Base-by-base conservation (phyloP, 1,140 invertebrate genomes). In the Solenopsis invicta region DNA sequence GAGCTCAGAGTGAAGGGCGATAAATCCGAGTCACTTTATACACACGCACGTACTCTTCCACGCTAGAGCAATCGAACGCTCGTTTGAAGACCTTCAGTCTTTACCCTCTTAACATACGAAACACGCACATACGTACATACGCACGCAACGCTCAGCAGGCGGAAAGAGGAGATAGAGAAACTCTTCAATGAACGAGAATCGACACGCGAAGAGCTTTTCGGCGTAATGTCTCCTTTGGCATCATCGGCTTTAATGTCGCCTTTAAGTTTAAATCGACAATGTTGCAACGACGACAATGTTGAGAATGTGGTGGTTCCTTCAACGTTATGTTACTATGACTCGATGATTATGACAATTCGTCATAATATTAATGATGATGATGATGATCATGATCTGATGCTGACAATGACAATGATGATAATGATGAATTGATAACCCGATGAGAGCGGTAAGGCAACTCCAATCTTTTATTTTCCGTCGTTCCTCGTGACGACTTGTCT, bases 381-480 rank as follows among this genome's bases (percentile, higher is more conserved):
- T 89, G 62, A 89, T 88, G 81, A 91, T n/a, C n/a, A n/a, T n/a
- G n/a, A n/a, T n/a, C n/a, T n/a, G n/a, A n/a, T n/a, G n/a, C n/a
- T 92, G 86, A 89, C 87, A 80, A 89, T 89, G 76, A 87, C 88
- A 59, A 92, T 89, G 71, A 91, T 89, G 71, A 82, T 80, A 66
- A 80, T 85, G 69, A 82, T 69, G 66, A 69, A 41, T 41, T 69
- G 66, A 76, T 67, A 72, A 67, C 29, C 66, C 56, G 45, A 72
- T 67, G 37, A 82, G 81, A 82, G 78, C 52, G 92, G 92, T 93
- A 92, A 93, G 91, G 89, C 88, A 89, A 92, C 34, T 90, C 85
- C 45, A 91, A 92, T 89, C 64, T 91, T 88, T 86, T 90, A 86
- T 81, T 85, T 85, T 29, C 61, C 69, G 75, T 37, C 59, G 29